Evolutionary conservation across 2,113 vertebrate species (phyloP), one percentile per base, ranked within the genome.

Genomic region (Poecile atricapillus): DNA sequence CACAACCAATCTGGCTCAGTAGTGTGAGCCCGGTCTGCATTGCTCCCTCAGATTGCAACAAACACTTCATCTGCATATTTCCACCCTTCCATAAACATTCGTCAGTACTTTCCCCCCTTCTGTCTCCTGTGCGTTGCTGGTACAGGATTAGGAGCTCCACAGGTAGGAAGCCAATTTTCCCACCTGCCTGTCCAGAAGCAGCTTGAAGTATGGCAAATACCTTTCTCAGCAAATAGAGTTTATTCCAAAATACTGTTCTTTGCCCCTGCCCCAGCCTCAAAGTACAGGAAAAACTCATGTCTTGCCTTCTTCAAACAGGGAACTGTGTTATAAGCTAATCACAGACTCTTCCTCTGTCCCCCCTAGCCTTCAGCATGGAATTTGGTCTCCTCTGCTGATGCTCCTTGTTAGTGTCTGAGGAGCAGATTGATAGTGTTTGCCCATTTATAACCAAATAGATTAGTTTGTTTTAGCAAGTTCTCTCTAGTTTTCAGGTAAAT

Each of bases 291-390:
- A 73, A 83, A 58, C 10, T 7, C 39, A 37, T 86, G 63, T 30
- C 43, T 76, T 65, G 2, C 41, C n/a, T 71, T 76, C 41, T 68
- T 83, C 50, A 56, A 24, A 33, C 2, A 9, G 19, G 17, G 13
- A 56, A 7, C 22, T 33, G 17, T 37, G 52, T 69, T 63, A 50
- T 8, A 53, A 69, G 6, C 23, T 77, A 30, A 47, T 59, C 46
- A 50, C 24, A 56, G 53, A 5, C 44, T 53, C 62, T 85, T 41
- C 10, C 28, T 68, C 41, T 64, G 10, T 60, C 30, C 10, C 27
- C 0, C 0, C 41, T 89, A 25, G 35, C 15, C 33, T 83, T 80
- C 1, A 2, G 9, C 3, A 2, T 13, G 27, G 74, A 87, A 71
- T 69, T 85, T 4, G 1, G 55, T 78, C 33, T 84, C 28, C 23